A percentile compares a stretch with the other conserved stretches of the same genome.
These are phyloP conservation scores for Lymantria monacha DNA, from an alignment of 2,888 invertebrate genomes.

Conservation along the genomic window DNA sequence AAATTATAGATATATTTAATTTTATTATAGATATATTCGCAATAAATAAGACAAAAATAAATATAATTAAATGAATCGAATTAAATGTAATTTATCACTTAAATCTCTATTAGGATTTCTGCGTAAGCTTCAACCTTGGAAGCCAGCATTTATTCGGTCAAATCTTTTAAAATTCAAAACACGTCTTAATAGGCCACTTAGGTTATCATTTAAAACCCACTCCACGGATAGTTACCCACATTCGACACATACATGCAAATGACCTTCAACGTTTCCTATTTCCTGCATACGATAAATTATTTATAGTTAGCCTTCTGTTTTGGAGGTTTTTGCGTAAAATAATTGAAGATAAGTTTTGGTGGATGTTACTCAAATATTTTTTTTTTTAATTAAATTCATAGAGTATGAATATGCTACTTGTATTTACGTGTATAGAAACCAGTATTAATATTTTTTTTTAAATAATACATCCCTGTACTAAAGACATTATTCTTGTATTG, in stretches of 20 bases:
- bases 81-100: too few species aligned
- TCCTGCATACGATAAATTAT: constrained; percentile 15
- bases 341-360: background rate
- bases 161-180: constrained; percentile 7
- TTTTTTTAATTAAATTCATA: too few species aligned
- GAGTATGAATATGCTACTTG: too few species aligned
- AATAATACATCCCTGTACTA: too few species aligned
- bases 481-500: too few species aligned
- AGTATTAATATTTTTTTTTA: too few species aligned
- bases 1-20: too few species aligned
- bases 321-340: background rate
- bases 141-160: background rate
- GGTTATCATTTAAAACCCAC: constrained; percentile 20
- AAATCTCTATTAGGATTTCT: background rate
- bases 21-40: too few species aligned
- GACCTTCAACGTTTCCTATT: constrained; percentile 15
- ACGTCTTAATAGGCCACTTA: constrained; percentile 13
- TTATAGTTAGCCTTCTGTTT: constrained; percentile 10
- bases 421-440: too few species aligned
- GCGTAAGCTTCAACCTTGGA: constrained; percentile 1
- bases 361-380: too few species aligned
- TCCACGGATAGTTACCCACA: constrained; percentile 20
- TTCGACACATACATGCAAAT: constrained; percentile 13
- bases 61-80: too few species aligned
- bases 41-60: too few species aligned